A percentile compares a stretch with the other conserved stretches of the same genome.
These are phyloP conservation scores for Syrmaticus mikado DNA, from an alignment of 2,113 vertebrate species.

Conservation along the genomic window DNA sequence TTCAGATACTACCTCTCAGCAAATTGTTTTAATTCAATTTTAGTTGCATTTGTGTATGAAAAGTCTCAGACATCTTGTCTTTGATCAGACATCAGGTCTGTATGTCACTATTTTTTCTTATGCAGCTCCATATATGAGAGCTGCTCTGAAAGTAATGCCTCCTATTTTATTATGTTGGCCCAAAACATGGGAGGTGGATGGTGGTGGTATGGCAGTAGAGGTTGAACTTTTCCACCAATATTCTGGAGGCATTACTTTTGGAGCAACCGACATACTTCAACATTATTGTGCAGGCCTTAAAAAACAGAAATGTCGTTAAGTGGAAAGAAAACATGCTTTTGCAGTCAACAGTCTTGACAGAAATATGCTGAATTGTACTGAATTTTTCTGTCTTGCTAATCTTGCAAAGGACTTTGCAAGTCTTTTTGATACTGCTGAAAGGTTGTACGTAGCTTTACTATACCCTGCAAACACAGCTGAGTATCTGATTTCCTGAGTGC, in stretches of 20 bases:
- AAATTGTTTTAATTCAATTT: slow-evolving; percentile 41
- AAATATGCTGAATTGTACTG: background rate
- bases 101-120: background rate
- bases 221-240: background rate
- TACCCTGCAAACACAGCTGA: slow-evolving; percentile 16
- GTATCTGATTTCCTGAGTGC: slow-evolving; percentile 6
- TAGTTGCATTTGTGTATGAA: background rate
- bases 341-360: slow-evolving; percentile 53
- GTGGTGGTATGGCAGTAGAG: background rate
- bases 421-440: background rate
- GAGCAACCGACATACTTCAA: background rate
- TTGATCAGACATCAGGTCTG: slow-evolving; percentile 17
- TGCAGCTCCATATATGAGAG: background rate
- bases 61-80: slow-evolving; percentile 20
- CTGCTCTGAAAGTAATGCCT: background rate
- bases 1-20: background rate
- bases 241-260: background rate
- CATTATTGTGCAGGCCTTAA: slow-evolving; percentile 39
- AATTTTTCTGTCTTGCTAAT: slow-evolving; percentile 42
- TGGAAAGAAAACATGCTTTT: slow-evolving; percentile 50
- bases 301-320: slow-evolving; percentile 26
- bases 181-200: background rate
- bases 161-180: background rate
- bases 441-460: background rate
- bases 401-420: background rate